Conservation (phyloP, 2,113 vertebrate genomes). For the Meriones unguiculatus region DNA sequence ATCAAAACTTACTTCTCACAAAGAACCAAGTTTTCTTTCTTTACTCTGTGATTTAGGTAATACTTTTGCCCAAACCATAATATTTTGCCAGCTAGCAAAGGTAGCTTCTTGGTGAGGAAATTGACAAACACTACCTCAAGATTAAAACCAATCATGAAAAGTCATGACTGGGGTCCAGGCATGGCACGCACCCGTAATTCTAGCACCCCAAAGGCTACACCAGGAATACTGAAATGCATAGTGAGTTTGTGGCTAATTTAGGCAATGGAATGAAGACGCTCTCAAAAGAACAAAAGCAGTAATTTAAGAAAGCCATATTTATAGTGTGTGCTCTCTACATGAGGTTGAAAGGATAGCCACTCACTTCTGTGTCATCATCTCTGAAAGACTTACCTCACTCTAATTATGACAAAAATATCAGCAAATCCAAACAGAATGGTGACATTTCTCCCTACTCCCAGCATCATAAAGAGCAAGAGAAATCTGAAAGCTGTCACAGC, state of each 20-base stretch:
- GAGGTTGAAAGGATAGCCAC: not conserved
- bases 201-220: not conserved
- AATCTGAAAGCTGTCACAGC: not conserved
- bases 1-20: not conserved
- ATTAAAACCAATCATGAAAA: not conserved
- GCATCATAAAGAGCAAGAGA: not conserved
- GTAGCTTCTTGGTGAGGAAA: not conserved
- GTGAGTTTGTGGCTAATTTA: not conserved
- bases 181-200: not conserved
- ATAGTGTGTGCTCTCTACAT: not conserved
- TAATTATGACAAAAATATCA: not conserved
- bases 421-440: not conserved
- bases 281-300: not conserved
- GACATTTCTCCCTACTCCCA: not conserved
- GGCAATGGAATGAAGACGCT: not conserved
- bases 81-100: not conserved
- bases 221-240: not conserved
- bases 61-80: not conserved
- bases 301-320: not conserved
- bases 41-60: not conserved
- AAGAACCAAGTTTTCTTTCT: constrained; percentile 37
- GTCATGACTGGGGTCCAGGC: not conserved
- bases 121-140: not conserved
- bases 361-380: not conserved
- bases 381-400: not conserved